A percentile compares a stretch with the other conserved stretches of the same genome.
Evolutionary conservation across 37 sponge, comb jelly and placozoan species (phyloP).

Genomic region (Chondrosia reniformis): DNA sequence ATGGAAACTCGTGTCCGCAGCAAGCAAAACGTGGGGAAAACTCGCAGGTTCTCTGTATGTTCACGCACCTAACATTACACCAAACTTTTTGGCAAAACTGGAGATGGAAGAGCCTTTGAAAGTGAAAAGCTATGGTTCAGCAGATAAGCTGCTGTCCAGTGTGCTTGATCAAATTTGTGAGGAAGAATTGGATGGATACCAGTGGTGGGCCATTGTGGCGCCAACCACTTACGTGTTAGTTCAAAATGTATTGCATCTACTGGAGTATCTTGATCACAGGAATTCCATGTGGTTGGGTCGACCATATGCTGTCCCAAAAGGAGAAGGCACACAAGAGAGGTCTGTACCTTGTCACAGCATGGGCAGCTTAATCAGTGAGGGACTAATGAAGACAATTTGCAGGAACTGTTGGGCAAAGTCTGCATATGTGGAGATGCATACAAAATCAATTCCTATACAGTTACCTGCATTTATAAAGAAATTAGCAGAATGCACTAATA

Average conservation of each 20-base stretch:
- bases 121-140: no score
- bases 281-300: not conserved
- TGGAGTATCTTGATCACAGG: not conserved
- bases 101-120: no score
- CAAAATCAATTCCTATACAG: no score
- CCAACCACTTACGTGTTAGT: slow-evolving; percentile 3
- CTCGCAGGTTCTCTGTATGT: not conserved
- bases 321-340: not conserved
- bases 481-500: not conserved
- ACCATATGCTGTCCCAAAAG: not conserved
- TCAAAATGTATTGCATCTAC: not conserved
- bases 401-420: not conserved
- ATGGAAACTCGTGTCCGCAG: not conserved
- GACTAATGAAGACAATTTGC: not conserved
- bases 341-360: slow-evolving; percentile 1
- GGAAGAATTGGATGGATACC: not conserved
- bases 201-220: slow-evolving; percentile 1
- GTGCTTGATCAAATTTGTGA: not conserved
- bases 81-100: no score
- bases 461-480: no score
- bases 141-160: no score
- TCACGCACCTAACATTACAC: not conserved
- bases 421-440: not conserved
- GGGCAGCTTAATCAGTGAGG: not conserved
- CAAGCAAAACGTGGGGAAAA: not conserved